Evolutionary conservation across 2,113 vertebrate species (phyloP), one percentile per base, ranked within the genome.

Genomic region (Glareola pratincola): DNA sequence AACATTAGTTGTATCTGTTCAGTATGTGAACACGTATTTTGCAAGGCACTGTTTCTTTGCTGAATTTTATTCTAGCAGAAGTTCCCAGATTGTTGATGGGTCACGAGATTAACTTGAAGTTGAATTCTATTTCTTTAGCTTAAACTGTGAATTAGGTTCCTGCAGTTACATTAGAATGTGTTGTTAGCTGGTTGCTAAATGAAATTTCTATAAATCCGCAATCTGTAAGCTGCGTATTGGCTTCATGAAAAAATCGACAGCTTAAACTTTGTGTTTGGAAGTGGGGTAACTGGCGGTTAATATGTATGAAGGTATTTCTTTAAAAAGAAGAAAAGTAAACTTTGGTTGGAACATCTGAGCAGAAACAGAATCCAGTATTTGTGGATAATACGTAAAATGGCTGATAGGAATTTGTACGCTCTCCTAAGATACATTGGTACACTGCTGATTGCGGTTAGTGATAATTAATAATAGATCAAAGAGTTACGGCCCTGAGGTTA

Each of bases 381-480:
- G 66, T 64, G 60, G 76, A 60, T 88, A 37, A 51, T 74, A 66
- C 0, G 6, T 68, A 62, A 82, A 87, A 56, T 62, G 59, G n/a
- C 39, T 94, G 62, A 59, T 21, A 78, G 60, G 80, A 94, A 50
- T 76, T 72, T 41, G 17, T 91, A 47, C 0, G 7, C 9, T 91
- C 26, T 79, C 68, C 20, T 60, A 34, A 92, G 41, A 82, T 87
- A 68, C 69, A 76, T 20, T 77, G 53, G 32, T 72, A 78, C 0
- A 12, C 62, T 94, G 71, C 76, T 87, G 91, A 91, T 92, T 94
- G 83, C 90, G 94, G 89, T 96, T 95, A 90, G 62, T 95, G 94
- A 91, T 94, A 96, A 88, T 95, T 95, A 84, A 94, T 92, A 92
- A 85, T 87, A 97, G 92, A 97, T 97, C 95, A 96, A 97, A 96